Evolutionary conservation across 2,113 vertebrate genomes (phyloP).

Genomic region (Trichomycterus rosablanca): DNA sequence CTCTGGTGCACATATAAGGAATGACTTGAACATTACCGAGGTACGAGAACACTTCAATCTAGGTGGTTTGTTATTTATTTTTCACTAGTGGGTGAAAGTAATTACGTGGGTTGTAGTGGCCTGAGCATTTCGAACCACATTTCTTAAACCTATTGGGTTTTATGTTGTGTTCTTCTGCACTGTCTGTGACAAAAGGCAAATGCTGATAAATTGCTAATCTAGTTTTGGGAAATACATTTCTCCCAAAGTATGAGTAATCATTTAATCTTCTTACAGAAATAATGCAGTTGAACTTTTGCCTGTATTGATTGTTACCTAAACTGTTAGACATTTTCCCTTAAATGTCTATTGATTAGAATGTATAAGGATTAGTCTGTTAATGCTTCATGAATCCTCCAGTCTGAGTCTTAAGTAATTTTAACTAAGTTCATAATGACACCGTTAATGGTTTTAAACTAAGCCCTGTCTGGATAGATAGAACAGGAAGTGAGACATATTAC

Average conservation of each 20-base stretch:
- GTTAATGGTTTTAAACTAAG: not conserved
- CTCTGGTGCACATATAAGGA: constrained; percentile 9
- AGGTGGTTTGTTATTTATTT: constrained; percentile 11
- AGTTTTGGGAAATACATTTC: no score
- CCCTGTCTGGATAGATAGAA: not conserved
- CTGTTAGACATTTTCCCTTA: not conserved
- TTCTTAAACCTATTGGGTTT: not conserved
- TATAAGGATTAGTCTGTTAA: not conserved
- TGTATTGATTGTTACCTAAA: not conserved
- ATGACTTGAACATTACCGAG: constrained; percentile 8
- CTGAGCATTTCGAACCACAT: not conserved
- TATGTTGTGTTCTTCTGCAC: no score
- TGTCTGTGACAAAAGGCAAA: no score
- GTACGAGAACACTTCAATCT: constrained; percentile 3
- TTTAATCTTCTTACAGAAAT: not conserved
- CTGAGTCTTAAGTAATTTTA: not conserved
- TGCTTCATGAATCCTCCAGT: not conserved
- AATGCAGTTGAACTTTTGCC: constrained; percentile 6
- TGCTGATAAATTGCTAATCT: no score
- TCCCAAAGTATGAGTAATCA: not conserved
- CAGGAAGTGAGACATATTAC: not conserved
- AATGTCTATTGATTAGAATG: constrained; percentile 1
- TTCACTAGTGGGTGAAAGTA: constrained; percentile 8
- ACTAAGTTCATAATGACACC: not conserved
- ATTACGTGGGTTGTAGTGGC: constrained; percentile 11